Conservation (phyloP, 2,797 vertebrate genomes). For the Gymnoscopelus braueri region DNA sequence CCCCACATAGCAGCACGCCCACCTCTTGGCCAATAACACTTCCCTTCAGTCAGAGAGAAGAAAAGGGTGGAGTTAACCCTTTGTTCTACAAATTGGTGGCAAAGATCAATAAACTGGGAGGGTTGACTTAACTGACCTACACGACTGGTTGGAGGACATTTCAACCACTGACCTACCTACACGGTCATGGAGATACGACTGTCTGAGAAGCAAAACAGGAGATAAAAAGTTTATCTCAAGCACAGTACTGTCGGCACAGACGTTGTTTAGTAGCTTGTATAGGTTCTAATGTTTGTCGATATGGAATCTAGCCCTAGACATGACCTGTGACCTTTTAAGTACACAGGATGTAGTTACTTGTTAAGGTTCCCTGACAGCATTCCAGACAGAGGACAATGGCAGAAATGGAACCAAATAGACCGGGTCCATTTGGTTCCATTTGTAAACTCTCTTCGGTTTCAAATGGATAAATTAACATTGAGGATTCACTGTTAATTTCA, state of each 20-base stretch:
- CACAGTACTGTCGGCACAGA: neutral
- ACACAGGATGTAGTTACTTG: too few species aligned
- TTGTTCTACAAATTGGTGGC: constrained; percentile 42
- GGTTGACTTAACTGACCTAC: neutral
- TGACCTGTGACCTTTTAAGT: too few species aligned
- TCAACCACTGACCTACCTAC: neutral
- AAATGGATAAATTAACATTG: neutral
- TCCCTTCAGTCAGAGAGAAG: constrained; percentile 24
- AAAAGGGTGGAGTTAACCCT: constrained; percentile 65
- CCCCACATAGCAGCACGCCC: constrained; percentile 60
- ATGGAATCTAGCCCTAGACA: too few species aligned
- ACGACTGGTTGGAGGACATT: constrained; percentile 4
- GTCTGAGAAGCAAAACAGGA: too few species aligned
- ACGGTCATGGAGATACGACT: too few species aligned
- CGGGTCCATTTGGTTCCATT: too few species aligned
- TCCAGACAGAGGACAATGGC: too few species aligned
- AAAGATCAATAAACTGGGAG: neutral
- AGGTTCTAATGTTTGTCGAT: too few species aligned
- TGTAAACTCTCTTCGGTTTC: neutral
- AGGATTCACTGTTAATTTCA: neutral
- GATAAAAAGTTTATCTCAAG: too few species aligned
- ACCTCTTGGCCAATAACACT: constrained; percentile 67
- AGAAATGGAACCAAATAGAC: too few species aligned
- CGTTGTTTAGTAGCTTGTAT: too few species aligned
- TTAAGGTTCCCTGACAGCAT: too few species aligned